Evolutionary conservation across 2,888 invertebrate genomes (phyloP), one percentile per base, ranked within the genome.

Genomic region (Perdita meconis): DNA sequence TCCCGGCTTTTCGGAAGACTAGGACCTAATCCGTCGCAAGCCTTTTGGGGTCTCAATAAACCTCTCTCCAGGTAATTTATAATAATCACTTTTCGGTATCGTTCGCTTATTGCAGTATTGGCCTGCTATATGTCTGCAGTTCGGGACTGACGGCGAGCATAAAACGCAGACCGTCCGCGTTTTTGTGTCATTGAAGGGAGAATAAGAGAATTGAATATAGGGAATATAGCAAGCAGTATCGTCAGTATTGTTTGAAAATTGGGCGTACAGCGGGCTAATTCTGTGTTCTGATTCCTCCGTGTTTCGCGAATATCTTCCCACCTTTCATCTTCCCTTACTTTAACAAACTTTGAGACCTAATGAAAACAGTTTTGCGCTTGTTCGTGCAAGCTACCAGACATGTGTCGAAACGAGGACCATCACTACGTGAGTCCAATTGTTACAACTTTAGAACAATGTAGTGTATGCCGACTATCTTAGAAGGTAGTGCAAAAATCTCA

Each of bases 1-100:
- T 94, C 95, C 89, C 93, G 95, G 86, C 90, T 95, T 85, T 92
- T 95, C 59, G 94, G 93, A 82, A 93, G 93, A 87, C 78, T 92
- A 64, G 90, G 91, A 22, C 87, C 90, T 0, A 91, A 91, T 30
- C 86, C 92, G 30, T 85, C 90, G 5, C 91, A 92, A 85, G 85
- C 90, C n/a, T 93, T 94, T 85, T 93, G 94, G 92, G 92, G 92
- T 44, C 86, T 92, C 8, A 92, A 93, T 85, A 94, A 94, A 75
- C 93, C 94, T 1, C 78, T 92, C 42, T 92, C 93, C 71, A 94
- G 94, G 94, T 94, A 91, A 89, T 82, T 85, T 6, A 19, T 34
- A 16, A 24, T n/a, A 59, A 16, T 13, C 50, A 34, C 19, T 16
- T 47, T 47, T n/a, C n/a, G n/a, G 19, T 47, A 19, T 47, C n/a